A percentile compares a stretch with the other conserved stretches of the same genome.
These are phyloP conservation scores for Hylaea fasciaria DNA, from an alignment of 2,888 invertebrate genomes.

Conservation along the genomic window DNA sequence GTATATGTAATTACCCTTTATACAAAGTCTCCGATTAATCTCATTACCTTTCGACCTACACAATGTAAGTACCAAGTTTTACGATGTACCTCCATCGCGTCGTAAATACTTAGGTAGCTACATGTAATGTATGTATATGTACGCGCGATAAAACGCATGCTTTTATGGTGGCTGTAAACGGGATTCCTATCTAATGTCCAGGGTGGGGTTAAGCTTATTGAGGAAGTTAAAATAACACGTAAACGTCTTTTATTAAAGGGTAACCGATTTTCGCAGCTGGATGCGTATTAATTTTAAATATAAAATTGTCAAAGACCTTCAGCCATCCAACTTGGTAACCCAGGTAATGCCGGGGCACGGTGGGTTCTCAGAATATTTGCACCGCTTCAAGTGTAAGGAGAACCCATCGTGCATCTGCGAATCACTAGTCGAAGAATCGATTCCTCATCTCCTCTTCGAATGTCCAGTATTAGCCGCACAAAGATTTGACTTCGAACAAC, in stretches of 20 bases:
- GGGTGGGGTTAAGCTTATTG: slow-evolving; percentile 14
- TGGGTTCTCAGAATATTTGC: no score
- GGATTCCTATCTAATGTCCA: slow-evolving; percentile 64
- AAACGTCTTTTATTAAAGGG: slow-evolving; percentile 22
- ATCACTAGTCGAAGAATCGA: no score
- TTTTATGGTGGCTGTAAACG: slow-evolving; percentile 64
- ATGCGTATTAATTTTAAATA: no score
- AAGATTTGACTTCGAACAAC: no score
- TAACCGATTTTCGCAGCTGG: neutral
- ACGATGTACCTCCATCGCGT: slow-evolving; percentile 31
- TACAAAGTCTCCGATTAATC: slow-evolving; percentile 8
- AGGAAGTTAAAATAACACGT: slow-evolving; percentile 22
- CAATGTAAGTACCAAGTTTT: slow-evolving; percentile 30
- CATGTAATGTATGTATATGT: slow-evolving; percentile 32
- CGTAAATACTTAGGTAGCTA: slow-evolving; percentile 29
- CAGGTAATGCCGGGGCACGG: no score
- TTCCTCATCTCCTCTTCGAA: no score
- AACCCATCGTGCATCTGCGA: no score
- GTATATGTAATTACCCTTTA: neutral
- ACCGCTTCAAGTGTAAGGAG: no score
- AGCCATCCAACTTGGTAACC: no score
- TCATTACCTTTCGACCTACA: slow-evolving; percentile 28
- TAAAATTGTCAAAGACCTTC: no score
- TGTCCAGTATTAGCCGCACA: no score
- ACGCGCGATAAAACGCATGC: slow-evolving; percentile 58